These are phyloP conservation scores for Ascidia mentula DNA, from an alignment of 23 tunicate genomes.

Conservation along the genomic window DNA sequence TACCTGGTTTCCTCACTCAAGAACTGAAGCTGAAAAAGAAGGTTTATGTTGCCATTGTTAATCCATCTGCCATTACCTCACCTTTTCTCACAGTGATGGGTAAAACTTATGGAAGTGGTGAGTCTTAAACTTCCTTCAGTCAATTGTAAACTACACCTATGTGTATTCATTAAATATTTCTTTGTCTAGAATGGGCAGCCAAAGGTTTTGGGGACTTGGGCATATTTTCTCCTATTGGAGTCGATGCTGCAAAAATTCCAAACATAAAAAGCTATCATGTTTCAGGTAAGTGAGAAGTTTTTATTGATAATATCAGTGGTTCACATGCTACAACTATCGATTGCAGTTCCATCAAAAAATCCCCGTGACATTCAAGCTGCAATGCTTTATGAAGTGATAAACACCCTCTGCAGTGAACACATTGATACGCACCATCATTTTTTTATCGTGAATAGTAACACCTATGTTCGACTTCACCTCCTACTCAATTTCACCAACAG, in stretches of 20 bases:
- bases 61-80: conserved; percentile 33
- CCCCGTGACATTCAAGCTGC: conserved; percentile 23
- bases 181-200: conserved; percentile 42
- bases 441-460: conserved; percentile 49
- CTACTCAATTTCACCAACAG: conserved; percentile 65
- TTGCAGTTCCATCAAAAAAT: conserved; percentile 3
- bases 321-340: not conserved
- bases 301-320: not conserved
- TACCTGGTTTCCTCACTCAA: conserved; percentile 62
- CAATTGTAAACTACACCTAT: not conserved
- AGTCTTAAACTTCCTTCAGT: not conserved
- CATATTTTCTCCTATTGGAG: conserved; percentile 56
- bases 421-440: conserved; percentile 80
- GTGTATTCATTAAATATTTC: not conserved
- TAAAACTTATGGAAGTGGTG: conserved; percentile 72
- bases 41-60: conserved; percentile 71
- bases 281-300: conserved; percentile 31
- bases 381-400: conserved; percentile 62
- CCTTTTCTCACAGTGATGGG: conserved; percentile 29
- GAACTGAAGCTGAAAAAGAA: conserved; percentile 84
- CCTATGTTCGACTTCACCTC: conserved; percentile 43
- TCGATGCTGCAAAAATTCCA: conserved; percentile 23
- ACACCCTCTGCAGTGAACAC: conserved; percentile 70
- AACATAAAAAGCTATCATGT: conserved; percentile 32
- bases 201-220: conserved; percentile 63